These are phyloP conservation scores for Nomada flava DNA, from an alignment of 2,888 invertebrate species.

Conservation along the genomic window DNA sequence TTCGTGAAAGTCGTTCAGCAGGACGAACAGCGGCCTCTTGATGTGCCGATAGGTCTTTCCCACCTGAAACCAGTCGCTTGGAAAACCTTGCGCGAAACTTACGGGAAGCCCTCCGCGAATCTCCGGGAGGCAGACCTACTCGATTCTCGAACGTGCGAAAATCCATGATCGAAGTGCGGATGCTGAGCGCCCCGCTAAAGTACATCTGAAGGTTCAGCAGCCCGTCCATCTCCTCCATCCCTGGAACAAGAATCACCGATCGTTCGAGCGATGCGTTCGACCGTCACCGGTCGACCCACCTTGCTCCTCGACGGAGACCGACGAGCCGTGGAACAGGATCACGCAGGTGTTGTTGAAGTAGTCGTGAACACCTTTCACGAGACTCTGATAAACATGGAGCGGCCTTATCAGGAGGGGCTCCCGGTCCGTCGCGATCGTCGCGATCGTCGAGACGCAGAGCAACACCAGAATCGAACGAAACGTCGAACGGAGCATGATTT, in stretches of 20 bases:
- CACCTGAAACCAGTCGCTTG: slow-evolving; percentile 69
- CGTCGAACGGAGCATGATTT: not conserved
- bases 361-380: slow-evolving; percentile 77
- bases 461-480: not conserved
- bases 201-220: slow-evolving; percentile 72
- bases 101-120: not conserved
- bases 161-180: slow-evolving; percentile 78
- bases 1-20: slow-evolving; percentile 78
- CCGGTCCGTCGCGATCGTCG: not conserved
- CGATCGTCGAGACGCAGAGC: not conserved
- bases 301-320: slow-evolving; percentile 64
- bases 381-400: slow-evolving; percentile 70
- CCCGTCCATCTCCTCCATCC: slow-evolving; percentile 60
- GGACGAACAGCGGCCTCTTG: slow-evolving; percentile 81
- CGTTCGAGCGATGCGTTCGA: not conserved
- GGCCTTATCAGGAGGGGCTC: slow-evolving; percentile 70
- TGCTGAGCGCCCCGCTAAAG: slow-evolving; percentile 68
- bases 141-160: slow-evolving; percentile 74
- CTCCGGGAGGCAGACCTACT: slow-evolving; percentile 53
- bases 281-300: slow-evolving; percentile 64
- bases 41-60: slow-evolving; percentile 76
- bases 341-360: slow-evolving; percentile 82
- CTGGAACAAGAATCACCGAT: slow-evolving; percentile 57
- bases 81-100: not conserved
- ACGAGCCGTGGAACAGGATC: slow-evolving; percentile 76